A percentile compares a stretch with the other conserved stretches of the same genome.
phyloP scores from a whole-genome alignment of 2,113 vertebrate genomes.

The Chloropsis hardwickii region DNA sequence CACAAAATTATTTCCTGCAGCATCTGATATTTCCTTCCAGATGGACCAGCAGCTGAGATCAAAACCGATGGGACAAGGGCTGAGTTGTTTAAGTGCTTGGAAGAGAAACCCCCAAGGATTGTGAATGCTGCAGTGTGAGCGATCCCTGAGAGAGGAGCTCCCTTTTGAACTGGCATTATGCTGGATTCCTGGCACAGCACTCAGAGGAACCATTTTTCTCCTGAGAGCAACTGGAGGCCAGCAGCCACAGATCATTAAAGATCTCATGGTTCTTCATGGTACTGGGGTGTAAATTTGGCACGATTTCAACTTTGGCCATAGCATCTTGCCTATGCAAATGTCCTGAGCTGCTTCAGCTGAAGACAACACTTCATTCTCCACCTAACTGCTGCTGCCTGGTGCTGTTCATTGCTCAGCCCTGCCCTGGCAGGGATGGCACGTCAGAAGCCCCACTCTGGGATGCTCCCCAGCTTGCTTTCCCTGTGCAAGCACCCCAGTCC shows the following conservation, averaged over 20 bases:
- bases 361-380: not conserved
- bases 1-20: conserved; percentile 52
- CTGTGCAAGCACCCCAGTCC: not conserved
- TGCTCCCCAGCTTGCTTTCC: not conserved
- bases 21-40: conserved; percentile 56
- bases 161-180: not conserved
- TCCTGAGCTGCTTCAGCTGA: not conserved
- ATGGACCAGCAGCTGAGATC: conserved; percentile 58
- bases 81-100: conserved; percentile 40
- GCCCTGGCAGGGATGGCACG: fast-evolving
- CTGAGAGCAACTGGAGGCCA: not conserved
- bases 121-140: not conserved
- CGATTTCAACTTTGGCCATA: not conserved
- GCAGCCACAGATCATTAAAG: not conserved
- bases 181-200: not conserved
- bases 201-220: conserved; percentile 12
- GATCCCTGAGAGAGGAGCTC: not conserved
- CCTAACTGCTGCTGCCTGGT: not conserved
- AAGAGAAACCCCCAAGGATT: conserved; percentile 5
- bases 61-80: conserved; percentile 52
- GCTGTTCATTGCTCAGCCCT: not conserved
- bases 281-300: not conserved
- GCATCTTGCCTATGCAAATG: not conserved
- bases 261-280: not conserved
- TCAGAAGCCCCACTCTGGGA: not conserved